Percentiles rank a stretch among this genome's conserved stretches.
Evolutionary conservation across 1,140 invertebrate genomes (phyloP).

Genomic region (Tenebrio molitor): DNA sequence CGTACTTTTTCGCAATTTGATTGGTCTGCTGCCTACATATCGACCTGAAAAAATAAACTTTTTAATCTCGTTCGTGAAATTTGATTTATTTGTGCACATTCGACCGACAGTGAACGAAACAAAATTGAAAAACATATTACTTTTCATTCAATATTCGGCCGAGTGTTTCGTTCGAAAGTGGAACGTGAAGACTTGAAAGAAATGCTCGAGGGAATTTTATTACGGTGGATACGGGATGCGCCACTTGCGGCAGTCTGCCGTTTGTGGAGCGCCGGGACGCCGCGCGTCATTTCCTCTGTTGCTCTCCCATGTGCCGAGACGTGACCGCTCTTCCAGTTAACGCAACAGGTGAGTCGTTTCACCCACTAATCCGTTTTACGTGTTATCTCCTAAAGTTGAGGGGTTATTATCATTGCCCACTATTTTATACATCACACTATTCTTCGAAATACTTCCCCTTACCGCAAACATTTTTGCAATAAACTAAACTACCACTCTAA

Average conservation of each 20-base stretch:
- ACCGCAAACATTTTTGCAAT: no score
- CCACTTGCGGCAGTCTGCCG: conserved; percentile 12
- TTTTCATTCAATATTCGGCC: no score
- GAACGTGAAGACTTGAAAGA: background rate
- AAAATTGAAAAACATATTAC: no score
- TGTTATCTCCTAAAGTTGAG: background rate
- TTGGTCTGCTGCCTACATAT: conserved; percentile 98
- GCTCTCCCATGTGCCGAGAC: conserved; percentile 31
- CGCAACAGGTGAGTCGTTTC: conserved; percentile 21
- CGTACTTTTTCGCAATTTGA: conserved; percentile 96
- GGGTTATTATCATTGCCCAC: background rate
- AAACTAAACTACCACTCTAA: no score
- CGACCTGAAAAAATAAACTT: conserved; percentile 73
- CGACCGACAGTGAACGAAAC: background rate
- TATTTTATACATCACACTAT: no score
- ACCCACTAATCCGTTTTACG: background rate
- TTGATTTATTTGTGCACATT: background rate
- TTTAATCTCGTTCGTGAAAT: conserved; percentile 12
- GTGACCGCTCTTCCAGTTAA: conserved; percentile 14
- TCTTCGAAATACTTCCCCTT: no score
- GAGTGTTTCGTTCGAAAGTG: no score
- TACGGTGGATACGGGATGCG: conserved; percentile 6
- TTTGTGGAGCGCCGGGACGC: conserved; percentile 15
- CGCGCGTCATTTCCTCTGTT: conserved; percentile 34
- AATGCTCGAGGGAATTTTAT: conserved; percentile 4